Conservation (phyloP, 2,113 vertebrate species). For the Tychaedon coryphoeus region DNA sequence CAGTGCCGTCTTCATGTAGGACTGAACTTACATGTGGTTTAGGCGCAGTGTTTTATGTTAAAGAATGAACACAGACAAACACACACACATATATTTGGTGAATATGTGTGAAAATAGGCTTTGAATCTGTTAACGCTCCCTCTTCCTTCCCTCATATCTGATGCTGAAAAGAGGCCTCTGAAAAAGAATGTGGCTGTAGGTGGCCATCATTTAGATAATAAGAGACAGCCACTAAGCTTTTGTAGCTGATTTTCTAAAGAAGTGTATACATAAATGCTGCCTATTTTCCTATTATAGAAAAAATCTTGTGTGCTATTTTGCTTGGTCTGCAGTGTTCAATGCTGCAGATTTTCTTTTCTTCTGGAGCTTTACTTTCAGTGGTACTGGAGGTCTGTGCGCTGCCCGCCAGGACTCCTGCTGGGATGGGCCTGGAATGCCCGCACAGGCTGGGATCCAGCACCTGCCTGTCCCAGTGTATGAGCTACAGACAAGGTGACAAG, state of each 20-base stretch:
- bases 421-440: fast-evolving
- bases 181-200: background rate
- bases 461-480: fast-evolving
- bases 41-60: background rate
- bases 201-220: background rate
- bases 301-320: background rate
- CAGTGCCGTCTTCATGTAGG: background rate
- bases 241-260: background rate
- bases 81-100: background rate
- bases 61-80: background rate
- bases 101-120: background rate
- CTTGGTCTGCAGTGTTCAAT: fast-evolving
- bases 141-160: background rate
- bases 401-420: fast-evolving
- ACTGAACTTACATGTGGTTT: background rate
- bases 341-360: background rate
- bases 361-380: background rate
- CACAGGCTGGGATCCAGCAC: background rate
- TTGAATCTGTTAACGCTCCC: background rate
- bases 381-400: fast-evolving
- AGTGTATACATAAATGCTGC: fast-evolving
- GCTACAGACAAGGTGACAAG: background rate
- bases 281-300: background rate
- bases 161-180: background rate
- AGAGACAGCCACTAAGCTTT: background rate